Percentiles rank a stretch among this genome's conserved stretches.
These are phyloP conservation scores for Catharus fuscescens DNA, from an alignment of 2,113 vertebrate species.

Conservation along the genomic window DNA sequence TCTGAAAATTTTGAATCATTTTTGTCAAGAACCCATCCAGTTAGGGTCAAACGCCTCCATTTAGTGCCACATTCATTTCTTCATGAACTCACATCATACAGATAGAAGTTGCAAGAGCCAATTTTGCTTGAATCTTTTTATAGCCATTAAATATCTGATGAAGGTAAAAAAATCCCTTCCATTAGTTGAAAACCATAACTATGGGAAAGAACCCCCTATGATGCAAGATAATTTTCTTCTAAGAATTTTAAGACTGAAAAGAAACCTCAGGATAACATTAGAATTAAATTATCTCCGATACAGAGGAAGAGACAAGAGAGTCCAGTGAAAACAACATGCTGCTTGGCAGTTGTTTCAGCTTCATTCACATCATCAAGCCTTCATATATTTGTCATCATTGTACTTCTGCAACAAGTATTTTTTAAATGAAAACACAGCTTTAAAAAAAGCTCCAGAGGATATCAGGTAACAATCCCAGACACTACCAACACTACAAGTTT, in stretches of 20 bases:
- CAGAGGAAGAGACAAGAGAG: background rate
- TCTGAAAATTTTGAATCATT: background rate
- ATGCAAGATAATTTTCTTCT: background rate
- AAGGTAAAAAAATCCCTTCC: background rate
- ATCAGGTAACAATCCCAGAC: background rate
- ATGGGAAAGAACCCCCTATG: background rate
- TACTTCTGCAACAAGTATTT: background rate
- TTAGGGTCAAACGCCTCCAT: background rate
- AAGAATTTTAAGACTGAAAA: background rate
- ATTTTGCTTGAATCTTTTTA: background rate
- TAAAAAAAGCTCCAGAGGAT: background rate
- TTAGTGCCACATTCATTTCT: background rate
- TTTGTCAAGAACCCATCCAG: background rate
- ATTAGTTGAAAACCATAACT: background rate
- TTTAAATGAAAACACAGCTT: background rate
- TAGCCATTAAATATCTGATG: background rate
- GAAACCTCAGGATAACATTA: background rate
- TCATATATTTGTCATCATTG: background rate
- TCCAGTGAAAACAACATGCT: background rate
- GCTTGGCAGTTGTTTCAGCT: background rate
- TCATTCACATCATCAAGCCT: background rate
- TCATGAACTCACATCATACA: background rate
- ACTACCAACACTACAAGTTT: background rate
- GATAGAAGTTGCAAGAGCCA: background rate
- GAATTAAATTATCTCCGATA: background rate